phyloP scores from a whole-genome alignment of 2,113 vertebrate genomes.

The Cyphomyrus discorhynchus region DNA sequence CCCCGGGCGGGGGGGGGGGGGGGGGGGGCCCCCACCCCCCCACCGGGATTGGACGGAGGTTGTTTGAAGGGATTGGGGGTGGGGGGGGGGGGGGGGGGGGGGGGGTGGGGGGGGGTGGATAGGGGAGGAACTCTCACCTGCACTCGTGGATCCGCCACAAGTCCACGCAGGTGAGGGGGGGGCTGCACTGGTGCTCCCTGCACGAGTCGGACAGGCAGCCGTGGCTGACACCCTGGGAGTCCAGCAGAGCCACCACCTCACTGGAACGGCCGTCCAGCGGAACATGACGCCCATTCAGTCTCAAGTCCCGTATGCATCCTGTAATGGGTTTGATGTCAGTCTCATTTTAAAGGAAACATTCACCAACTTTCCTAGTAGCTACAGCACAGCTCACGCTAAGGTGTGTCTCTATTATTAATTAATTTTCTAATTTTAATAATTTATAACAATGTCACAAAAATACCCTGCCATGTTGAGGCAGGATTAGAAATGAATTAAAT shows the following conservation, averaged over 20 bases:
- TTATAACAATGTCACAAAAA: constrained; percentile 36
- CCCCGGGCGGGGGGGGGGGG: too few species aligned
- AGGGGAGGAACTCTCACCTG: constrained; percentile 57
- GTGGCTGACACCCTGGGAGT: constrained; percentile 61
- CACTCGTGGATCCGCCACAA: constrained; percentile 82
- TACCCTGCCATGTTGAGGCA: constrained; percentile 28
- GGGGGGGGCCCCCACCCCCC: too few species aligned
- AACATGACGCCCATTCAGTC: constrained; percentile 72
- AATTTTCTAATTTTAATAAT: constrained; percentile 46
- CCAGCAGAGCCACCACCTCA: constrained; percentile 68
- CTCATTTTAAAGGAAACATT: constrained; percentile 34
- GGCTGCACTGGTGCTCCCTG: constrained; percentile 71
- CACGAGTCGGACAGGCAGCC: constrained; percentile 79
- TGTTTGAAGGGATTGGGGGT: too few species aligned
- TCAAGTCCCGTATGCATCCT: constrained; percentile 80
- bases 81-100: background rate
- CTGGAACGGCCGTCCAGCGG: constrained; percentile 63
- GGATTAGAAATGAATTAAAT: constrained; percentile 35
- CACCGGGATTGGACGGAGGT: too few species aligned
- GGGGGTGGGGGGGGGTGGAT: background rate
- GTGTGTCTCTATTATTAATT: constrained; percentile 45
- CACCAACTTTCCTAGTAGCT: background rate
- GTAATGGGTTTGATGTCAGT: constrained; percentile 12
- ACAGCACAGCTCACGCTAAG: constrained; percentile 32
- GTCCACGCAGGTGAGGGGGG: constrained; percentile 75